Conservation (phyloP, 2,888 invertebrate genomes). For the Chromoteleia sp. region DNA sequence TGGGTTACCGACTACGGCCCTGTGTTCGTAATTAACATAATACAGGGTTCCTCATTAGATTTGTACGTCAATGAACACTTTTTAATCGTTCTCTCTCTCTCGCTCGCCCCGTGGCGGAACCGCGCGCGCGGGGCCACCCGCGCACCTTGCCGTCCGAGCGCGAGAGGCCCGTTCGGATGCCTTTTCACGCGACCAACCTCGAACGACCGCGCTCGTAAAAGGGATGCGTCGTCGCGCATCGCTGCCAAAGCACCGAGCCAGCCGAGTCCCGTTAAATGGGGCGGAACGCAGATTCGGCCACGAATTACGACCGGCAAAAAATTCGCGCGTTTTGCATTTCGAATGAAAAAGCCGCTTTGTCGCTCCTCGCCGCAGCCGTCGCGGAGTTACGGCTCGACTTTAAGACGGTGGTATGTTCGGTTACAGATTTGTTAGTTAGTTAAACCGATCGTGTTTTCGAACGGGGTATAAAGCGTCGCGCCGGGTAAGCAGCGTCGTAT, state of each 20-base stretch:
- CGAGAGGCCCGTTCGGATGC: background rate
- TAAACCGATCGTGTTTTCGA: background rate
- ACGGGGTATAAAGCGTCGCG: background rate
- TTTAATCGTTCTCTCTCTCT: constrained; percentile 43
- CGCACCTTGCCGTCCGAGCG: constrained; percentile 1
- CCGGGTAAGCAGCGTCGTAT: background rate
- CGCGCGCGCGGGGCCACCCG: constrained; percentile 4
- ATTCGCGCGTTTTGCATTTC: constrained; percentile 33
- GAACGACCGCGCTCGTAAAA: constrained; percentile 24
- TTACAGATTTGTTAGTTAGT: constrained; percentile 1
- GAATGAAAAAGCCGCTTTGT: constrained; percentile 14
- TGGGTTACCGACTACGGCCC: background rate
- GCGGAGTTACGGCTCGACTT: constrained; percentile 3
- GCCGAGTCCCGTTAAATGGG: constrained; percentile 44
- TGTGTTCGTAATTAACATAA: constrained; percentile 40
- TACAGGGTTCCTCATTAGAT: constrained; percentile 40
- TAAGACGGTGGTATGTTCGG: background rate
- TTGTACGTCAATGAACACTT: constrained; percentile 53
- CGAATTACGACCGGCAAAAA: constrained; percentile 29
- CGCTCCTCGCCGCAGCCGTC: constrained; percentile 10
- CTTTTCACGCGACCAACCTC: constrained; percentile 6
- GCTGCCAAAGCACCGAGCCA: constrained; percentile 16
- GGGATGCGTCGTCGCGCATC: constrained; percentile 28
- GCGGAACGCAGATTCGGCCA: constrained; percentile 47
- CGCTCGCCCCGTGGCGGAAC: constrained; percentile 20